These are phyloP conservation scores for Natator depressus DNA, from an alignment of 2,113 vertebrate species.

Conservation along the genomic window DNA sequence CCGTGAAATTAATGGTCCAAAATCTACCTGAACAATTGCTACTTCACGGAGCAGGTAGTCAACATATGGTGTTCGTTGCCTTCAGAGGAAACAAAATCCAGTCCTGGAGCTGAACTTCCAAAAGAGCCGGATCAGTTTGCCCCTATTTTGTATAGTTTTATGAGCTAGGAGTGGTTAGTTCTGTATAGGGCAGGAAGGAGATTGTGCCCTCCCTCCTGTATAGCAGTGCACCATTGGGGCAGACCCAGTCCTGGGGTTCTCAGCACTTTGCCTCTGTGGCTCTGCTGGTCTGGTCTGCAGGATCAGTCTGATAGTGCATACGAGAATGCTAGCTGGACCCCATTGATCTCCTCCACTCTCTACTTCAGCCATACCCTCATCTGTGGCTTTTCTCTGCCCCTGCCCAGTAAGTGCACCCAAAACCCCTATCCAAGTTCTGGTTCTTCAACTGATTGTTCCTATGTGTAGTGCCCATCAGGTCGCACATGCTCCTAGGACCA, in stretches of 20 bases:
- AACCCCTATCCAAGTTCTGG: not conserved
- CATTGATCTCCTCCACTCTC: rapidly evolving
- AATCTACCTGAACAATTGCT: not conserved
- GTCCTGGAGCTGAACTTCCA: not conserved
- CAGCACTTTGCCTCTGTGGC: not conserved
- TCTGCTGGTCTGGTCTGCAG: not conserved
- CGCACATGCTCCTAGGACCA: not conserved
- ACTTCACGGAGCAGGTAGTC: not conserved
- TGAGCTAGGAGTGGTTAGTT: not conserved
- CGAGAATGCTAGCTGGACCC: not conserved
- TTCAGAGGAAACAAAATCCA: not conserved
- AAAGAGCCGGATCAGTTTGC: not conserved
- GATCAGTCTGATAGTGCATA: not conserved
- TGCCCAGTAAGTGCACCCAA: not conserved
- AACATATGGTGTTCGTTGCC: not conserved
- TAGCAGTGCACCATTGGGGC: rapidly evolving
- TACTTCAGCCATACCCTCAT: not conserved
- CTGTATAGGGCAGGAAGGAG: rapidly evolving
- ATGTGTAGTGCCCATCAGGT: not conserved
- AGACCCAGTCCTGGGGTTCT: not conserved
- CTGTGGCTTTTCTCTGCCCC: not conserved
- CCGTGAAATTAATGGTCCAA: not conserved
- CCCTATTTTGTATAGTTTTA: not conserved
- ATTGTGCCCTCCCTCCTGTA: not conserved
- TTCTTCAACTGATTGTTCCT: not conserved